Evolutionary conservation across 2,797 vertebrate species (phyloP).

Genomic region (Helarctos malayanus): DNA sequence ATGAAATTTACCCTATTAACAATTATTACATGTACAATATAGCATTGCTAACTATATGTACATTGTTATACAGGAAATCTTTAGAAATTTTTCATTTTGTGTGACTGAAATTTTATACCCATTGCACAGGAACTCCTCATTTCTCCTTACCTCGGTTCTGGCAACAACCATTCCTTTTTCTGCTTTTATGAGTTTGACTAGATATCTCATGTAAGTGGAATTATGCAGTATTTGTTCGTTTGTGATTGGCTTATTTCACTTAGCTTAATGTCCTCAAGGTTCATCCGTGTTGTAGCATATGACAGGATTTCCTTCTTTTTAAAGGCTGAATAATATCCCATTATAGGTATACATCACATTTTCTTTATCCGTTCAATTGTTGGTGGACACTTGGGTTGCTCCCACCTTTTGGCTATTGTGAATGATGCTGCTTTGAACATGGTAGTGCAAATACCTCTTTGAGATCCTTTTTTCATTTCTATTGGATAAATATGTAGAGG

Average conservation of each 20-base stretch:
- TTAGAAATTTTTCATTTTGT: not conserved
- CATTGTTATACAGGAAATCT: not conserved
- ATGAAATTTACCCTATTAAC: not conserved
- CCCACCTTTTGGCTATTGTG: not conserved
- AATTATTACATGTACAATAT: not conserved
- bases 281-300: not conserved
- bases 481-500: not conserved
- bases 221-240: not conserved
- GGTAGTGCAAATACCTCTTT: not conserved
- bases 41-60: not conserved
- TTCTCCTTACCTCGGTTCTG: not conserved
- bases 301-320: not conserved
- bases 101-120: not conserved
- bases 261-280: not conserved
- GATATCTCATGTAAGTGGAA: not conserved
- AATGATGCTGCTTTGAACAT: not conserved
- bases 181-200: not conserved
- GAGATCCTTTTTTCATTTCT: not conserved
- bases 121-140: not conserved
- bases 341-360: not conserved
- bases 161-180: not conserved
- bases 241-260: not conserved
- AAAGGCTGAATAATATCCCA: not conserved
- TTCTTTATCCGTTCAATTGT: not conserved
- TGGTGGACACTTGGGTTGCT: not conserved